Evolutionary conservation across 1,140 invertebrate genomes (phyloP).

Genomic region (Drosophila quadrilineata): DNA sequence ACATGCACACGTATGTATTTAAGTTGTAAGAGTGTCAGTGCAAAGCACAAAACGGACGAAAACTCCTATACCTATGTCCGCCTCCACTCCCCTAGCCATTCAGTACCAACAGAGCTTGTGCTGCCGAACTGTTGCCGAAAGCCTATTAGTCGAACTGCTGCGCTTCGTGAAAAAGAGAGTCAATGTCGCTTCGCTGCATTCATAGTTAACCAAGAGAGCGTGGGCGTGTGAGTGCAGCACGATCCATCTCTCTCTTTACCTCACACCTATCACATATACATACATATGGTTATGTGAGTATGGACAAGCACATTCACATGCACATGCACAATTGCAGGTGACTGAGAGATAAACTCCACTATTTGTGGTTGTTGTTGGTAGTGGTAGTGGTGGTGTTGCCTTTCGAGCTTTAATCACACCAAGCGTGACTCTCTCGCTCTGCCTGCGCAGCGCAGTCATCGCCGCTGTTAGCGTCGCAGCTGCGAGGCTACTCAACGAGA

Average conservation of each 20-base stretch:
- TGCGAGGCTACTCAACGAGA: slow-evolving; percentile 12
- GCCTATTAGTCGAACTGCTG: no score
- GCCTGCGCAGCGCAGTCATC: slow-evolving; percentile 3
- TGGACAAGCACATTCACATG: slow-evolving; percentile 55
- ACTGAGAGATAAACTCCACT: neutral
- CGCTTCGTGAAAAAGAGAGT: no score
- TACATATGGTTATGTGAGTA: neutral
- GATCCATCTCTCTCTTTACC: neutral
- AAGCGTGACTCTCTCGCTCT: slow-evolving; percentile 37
- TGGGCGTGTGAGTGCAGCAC: slow-evolving; percentile 20
- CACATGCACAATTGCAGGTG: slow-evolving; percentile 30
- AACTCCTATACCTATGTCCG: neutral
- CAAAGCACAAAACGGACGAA: slow-evolving; percentile 21
- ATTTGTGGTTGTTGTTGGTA: slow-evolving; percentile 2
- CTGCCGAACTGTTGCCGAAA: no score
- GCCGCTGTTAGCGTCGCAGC: neutral
- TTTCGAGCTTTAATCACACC: slow-evolving; percentile 10
- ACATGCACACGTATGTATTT: no score
- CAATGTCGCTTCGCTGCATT: slow-evolving; percentile 48
- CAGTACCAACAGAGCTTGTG: no score
- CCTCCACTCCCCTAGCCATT: no score
- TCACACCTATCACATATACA: neutral
- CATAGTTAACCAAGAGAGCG: neutral
- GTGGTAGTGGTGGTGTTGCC: no score
- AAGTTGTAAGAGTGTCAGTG: slow-evolving; percentile 12